Conservation (phyloP, 2,797 vertebrate species). For the Ctenochaetus hawaiiensis region DNA sequence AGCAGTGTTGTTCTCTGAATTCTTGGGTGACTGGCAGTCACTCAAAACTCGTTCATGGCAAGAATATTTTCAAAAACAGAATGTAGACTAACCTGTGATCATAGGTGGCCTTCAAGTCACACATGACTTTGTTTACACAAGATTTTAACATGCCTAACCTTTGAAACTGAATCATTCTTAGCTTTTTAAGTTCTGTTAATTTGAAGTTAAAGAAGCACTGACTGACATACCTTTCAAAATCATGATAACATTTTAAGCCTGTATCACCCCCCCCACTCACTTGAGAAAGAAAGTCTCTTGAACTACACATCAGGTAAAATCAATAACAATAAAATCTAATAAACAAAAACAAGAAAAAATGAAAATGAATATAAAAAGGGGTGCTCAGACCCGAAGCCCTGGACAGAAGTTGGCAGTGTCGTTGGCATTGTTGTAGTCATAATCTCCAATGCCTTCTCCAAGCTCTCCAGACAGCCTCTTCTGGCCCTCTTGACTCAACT, state of each 20-base stretch:
- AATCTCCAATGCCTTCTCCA: constrained; percentile 89
- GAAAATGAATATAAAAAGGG: background rate
- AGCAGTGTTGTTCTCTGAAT: too few relatives aligned
- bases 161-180: too few relatives aligned
- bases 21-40: too few relatives aligned
- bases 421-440: constrained; percentile 94
- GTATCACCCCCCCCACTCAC: background rate
- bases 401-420: constrained; percentile 96
- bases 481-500: constrained; percentile 81
- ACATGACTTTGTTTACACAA: too few relatives aligned
- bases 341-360: too few relatives aligned
- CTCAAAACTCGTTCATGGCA: too few relatives aligned
- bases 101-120: too few relatives aligned
- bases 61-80: too few relatives aligned
- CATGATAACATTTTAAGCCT: background rate
- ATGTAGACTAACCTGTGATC: too few relatives aligned
- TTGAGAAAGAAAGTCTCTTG: background rate
- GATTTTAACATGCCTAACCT: too few relatives aligned
- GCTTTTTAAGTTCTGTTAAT: background rate
- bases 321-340: background rate
- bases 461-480: constrained; percentile 77
- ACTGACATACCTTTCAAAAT: background rate
- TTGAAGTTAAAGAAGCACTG: background rate
- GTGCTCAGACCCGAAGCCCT: constrained; percentile 85
- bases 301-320: background rate